A percentile compares a stretch with the other conserved stretches of the same genome.
phyloP scores from a whole-genome alignment of 2,888 invertebrate genomes.

The Spicauda simplicius region DNA sequence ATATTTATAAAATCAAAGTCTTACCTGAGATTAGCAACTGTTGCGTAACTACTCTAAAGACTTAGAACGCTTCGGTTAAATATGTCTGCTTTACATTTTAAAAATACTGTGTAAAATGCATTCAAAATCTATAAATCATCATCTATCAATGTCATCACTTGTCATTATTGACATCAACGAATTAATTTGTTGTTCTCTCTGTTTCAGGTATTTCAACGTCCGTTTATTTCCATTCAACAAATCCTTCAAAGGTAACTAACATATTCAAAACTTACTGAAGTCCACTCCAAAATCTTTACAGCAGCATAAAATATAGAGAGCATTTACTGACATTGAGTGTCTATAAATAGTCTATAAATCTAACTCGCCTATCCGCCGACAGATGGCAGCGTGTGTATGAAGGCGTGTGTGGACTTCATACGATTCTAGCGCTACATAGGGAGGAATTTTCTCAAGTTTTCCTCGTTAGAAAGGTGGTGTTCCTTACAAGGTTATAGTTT shows the following conservation, averaged over 20 bases:
- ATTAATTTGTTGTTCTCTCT: slow-evolving; percentile 41
- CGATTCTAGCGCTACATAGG: slow-evolving; percentile 56
- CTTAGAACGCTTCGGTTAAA: too few species aligned
- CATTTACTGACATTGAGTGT: slow-evolving; percentile 37
- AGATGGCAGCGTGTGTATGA: slow-evolving; percentile 64
- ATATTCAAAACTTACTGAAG: slow-evolving; percentile 30
- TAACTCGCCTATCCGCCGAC: slow-evolving; percentile 63
- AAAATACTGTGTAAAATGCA: too few species aligned
- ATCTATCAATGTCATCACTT: too few species aligned
- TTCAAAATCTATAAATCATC: too few species aligned
- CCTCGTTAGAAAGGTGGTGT: slow-evolving; percentile 62
- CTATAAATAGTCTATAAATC: slow-evolving; percentile 40
- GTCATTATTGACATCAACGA: too few species aligned
- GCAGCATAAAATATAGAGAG: slow-evolving; percentile 37
- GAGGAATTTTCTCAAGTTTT: slow-evolving; percentile 71
- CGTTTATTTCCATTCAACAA: slow-evolving; percentile 4
- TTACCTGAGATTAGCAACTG: too few species aligned
- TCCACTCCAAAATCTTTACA: slow-evolving; percentile 39
- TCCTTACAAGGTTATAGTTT: slow-evolving; percentile 68
- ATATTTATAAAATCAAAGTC: too few species aligned
- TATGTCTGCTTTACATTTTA: too few species aligned
- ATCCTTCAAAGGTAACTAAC: slow-evolving; percentile 26
- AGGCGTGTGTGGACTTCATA: slow-evolving; percentile 46
- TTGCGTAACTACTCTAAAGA: too few species aligned
- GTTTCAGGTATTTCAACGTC: slow-evolving; percentile 58